phyloP scores from a whole-genome alignment of 2,113 vertebrate species.

The Prolemur simus region DNA sequence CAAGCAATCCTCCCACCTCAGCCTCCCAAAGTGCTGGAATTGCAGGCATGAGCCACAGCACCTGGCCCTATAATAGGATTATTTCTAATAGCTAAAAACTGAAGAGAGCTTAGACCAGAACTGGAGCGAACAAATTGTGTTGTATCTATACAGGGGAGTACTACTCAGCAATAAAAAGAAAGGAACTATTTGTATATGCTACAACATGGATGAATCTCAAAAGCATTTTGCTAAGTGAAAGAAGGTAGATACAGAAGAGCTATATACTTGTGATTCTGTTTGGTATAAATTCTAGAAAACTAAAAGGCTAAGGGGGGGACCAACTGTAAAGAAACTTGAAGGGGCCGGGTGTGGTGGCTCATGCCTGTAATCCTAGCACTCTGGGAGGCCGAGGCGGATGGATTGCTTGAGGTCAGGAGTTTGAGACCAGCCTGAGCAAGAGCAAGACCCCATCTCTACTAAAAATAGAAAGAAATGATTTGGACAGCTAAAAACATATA shows the following conservation, averaged over 20 bases:
- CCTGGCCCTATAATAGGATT: too few species aligned
- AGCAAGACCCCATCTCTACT: too few species aligned
- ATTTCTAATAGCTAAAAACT: conserved; percentile 18
- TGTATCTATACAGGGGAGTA: not conserved
- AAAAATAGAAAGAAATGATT: too few species aligned
- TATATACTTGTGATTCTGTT: not conserved
- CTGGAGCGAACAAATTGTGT: not conserved
- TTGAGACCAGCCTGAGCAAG: too few species aligned
- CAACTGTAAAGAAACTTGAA: not conserved
- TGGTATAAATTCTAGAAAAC: not conserved
- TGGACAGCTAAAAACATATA: too few species aligned
- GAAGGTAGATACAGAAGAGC: not conserved
- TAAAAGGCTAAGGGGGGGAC: not conserved
- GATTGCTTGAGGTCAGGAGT: too few species aligned
- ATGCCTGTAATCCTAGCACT: too few species aligned
- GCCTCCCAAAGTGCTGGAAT: too few species aligned
- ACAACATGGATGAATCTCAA: not conserved
- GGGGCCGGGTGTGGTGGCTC: too few species aligned
- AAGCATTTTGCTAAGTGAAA: not conserved
- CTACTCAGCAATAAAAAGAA: not conserved
- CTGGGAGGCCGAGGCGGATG: too few species aligned
- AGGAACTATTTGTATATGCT: not conserved
- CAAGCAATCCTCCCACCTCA: too few species aligned
- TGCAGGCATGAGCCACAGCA: too few species aligned
- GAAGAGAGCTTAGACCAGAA: not conserved